phyloP scores from a whole-genome alignment of 2,113 vertebrate species.

The Pitta sordida region DNA sequence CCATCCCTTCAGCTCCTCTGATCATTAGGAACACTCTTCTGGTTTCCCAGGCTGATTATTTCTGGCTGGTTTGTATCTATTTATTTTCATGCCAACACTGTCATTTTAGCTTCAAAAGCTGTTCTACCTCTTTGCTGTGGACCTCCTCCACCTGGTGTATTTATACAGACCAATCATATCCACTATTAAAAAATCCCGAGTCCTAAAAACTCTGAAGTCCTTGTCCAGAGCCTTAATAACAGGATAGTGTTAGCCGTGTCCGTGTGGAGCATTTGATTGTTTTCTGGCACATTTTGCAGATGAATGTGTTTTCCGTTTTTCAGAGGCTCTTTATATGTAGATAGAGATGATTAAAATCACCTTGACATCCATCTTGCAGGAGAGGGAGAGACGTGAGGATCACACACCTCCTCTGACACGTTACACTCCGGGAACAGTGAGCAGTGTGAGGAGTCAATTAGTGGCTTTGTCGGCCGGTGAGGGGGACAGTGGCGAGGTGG shows the following conservation, averaged over 20 bases:
- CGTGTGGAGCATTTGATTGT: background rate
- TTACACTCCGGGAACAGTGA: background rate
- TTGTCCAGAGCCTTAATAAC: background rate
- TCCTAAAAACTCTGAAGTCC: background rate
- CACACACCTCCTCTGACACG: background rate
- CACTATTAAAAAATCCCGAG: background rate
- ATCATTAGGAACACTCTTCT: background rate
- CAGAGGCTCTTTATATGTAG: background rate
- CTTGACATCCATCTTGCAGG: conserved; percentile 10
- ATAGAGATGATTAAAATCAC: conserved; percentile 38
- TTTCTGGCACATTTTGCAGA: background rate
- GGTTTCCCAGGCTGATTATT: conserved; percentile 37
- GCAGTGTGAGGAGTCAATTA: background rate
- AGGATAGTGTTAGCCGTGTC: background rate
- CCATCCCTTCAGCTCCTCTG: background rate
- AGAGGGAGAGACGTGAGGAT: background rate
- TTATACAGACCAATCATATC: conserved; percentile 40
- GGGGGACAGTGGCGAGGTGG: background rate
- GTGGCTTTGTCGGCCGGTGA: background rate
- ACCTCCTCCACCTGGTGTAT: conserved; percentile 58
- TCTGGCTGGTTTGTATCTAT: background rate
- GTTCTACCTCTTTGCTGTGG: conserved; percentile 20
- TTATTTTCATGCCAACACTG: background rate
- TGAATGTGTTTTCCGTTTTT: conserved; percentile 25
- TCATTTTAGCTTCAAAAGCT: conserved; percentile 29